Percentiles rank a stretch among this genome's conserved stretches.
Conservation (phyloP, 2,113 vertebrate species). For the Phaetusa simplex region DNA sequence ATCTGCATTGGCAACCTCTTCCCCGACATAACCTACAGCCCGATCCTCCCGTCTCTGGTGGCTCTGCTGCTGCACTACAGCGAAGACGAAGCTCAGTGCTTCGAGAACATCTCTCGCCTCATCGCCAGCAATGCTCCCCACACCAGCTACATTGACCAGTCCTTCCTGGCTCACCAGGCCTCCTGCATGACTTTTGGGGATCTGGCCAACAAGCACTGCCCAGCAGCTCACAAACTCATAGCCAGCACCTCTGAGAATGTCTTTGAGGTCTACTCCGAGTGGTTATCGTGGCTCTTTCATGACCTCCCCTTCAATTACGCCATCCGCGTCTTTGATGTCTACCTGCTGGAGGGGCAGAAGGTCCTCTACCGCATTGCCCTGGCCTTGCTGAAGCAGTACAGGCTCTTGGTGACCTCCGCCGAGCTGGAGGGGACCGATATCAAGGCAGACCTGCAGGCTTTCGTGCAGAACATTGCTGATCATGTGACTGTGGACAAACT, state of each 20-base stretch:
- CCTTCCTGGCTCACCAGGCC: conserved; percentile 82
- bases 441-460: conserved; percentile 79
- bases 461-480: conserved; percentile 74
- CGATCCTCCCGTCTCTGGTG: conserved; percentile 80
- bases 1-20: conserved; percentile 77
- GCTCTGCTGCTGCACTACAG: conserved; percentile 87
- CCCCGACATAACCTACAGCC: conserved; percentile 84
- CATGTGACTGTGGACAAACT: conserved; percentile 75
- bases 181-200: conserved; percentile 90
- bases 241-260: conserved; percentile 80
- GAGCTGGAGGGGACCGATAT: conserved; percentile 77
- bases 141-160: conserved; percentile 83
- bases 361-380: conserved; percentile 86
- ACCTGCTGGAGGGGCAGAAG: conserved; percentile 87
- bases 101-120: conserved; percentile 79
- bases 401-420: conserved; percentile 69
- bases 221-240: conserved; percentile 83
- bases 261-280: conserved; percentile 87
- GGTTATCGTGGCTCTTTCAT: conserved; percentile 87
- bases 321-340: conserved; percentile 84
- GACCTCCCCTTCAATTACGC: conserved; percentile 85
- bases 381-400: conserved; percentile 83
- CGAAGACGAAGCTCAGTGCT: conserved; percentile 84
- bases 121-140: conserved; percentile 80
- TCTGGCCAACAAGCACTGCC: conserved; percentile 86